A percentile compares a stretch with the other conserved stretches of the same genome.
These are phyloP conservation scores for Anolis apletophallus DNA, from an alignment of 2,797 vertebrate genomes.

Conservation along the genomic window DNA sequence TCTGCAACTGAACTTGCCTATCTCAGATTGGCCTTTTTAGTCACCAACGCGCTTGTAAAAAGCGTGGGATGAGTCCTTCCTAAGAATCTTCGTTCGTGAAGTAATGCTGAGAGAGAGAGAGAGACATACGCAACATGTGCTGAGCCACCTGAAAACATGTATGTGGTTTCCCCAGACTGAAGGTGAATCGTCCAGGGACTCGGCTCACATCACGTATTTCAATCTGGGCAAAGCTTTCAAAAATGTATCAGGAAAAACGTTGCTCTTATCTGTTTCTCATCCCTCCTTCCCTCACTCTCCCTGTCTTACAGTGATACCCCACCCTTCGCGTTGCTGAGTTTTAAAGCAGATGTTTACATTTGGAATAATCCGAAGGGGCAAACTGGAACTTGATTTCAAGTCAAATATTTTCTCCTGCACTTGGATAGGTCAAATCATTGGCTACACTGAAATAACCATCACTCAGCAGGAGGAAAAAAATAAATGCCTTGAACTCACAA, in stretches of 20 bases:
- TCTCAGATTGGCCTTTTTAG: too few species aligned
- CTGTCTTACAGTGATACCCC: not conserved
- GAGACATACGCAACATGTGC: not conserved
- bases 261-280: not conserved
- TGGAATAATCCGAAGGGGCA: not conserved
- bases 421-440: not conserved
- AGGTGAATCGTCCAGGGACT: not conserved
- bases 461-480: too few species aligned
- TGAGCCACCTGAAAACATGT: not conserved
- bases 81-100: too few species aligned
- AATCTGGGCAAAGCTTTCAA: slow-evolving; percentile 18
- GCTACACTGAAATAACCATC: not conserved
- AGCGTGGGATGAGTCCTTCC: too few species aligned
- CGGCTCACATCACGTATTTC: slow-evolving; percentile 22
- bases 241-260: not conserved
- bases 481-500: not conserved
- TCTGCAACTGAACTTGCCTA: too few species aligned
- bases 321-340: not conserved
- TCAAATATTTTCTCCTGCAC: not conserved
- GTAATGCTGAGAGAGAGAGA: too few species aligned
- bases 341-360: not conserved
- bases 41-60: too few species aligned
- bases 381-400: not conserved
- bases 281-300: not conserved
- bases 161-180: slow-evolving; percentile 4